A percentile compares a stretch with the other conserved stretches of the same genome.
These are phyloP conservation scores for Dunckerocampus dactyliophorus DNA, from an alignment of 2,113 vertebrate genomes.

Conservation along the genomic window DNA sequence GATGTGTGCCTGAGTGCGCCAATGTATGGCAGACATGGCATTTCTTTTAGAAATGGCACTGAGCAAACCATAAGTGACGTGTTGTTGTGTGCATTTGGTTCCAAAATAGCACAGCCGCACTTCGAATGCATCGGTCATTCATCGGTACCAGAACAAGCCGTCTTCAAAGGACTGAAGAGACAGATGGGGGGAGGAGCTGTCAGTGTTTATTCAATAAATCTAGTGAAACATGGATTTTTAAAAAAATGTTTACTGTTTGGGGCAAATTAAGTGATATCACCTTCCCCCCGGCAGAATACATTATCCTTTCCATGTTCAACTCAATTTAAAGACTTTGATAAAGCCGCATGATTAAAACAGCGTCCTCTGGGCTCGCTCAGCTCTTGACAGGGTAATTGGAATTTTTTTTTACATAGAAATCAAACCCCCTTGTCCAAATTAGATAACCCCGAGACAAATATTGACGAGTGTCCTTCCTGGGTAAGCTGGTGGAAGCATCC, in stretches of 20 bases:
- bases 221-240: conserved; percentile 57
- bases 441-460: conserved; percentile 68
- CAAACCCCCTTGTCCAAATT: conserved; percentile 64
- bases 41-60: conserved; percentile 7
- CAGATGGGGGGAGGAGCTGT: conserved; percentile 7
- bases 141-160: background rate
- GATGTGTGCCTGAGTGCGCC: conserved; percentile 46
- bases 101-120: background rate
- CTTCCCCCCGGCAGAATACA: conserved; percentile 61
- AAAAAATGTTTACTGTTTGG: conserved; percentile 64
- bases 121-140: conserved; percentile 6
- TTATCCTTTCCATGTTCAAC: conserved; percentile 64
- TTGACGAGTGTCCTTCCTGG: conserved; percentile 61
- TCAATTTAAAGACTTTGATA: conserved; percentile 70
- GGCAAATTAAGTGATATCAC: conserved; percentile 64
- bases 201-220: conserved; percentile 38
- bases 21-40: conserved; percentile 28
- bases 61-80: background rate
- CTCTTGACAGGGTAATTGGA: conserved; percentile 72
- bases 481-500: conserved; percentile 54
- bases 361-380: conserved; percentile 62
- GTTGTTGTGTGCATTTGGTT: background rate
- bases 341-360: conserved; percentile 70
- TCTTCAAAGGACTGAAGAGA: conserved; percentile 1
- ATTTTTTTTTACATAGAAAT: conserved; percentile 67